These are phyloP conservation scores for Meandrusa payeni DNA, from an alignment of 2,888 invertebrate genomes.

Conservation along the genomic window DNA sequence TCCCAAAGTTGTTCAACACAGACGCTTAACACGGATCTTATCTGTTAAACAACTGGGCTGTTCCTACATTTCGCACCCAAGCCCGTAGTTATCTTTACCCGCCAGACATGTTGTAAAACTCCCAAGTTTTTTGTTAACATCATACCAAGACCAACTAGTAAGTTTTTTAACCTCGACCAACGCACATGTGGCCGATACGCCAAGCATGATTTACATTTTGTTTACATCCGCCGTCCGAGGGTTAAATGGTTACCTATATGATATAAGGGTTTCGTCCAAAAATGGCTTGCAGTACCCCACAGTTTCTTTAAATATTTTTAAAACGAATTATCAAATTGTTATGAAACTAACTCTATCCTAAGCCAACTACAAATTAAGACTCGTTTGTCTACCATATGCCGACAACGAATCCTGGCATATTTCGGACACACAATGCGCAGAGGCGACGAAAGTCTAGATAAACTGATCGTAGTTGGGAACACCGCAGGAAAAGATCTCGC, in stretches of 20 bases:
- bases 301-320: slow-evolving; percentile 17
- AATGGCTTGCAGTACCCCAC: slow-evolving; percentile 29
- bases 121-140: slow-evolving; percentile 42
- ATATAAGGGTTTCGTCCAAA: slow-evolving; percentile 39
- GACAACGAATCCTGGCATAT: too few relatives aligned
- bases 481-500: too few relatives aligned
- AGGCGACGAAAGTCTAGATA: too few relatives aligned
- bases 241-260: slow-evolving; percentile 48
- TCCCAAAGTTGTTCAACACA: slow-evolving; percentile 2
- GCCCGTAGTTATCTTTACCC: slow-evolving; percentile 39
- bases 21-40: slow-evolving; percentile 1
- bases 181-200: slow-evolving; percentile 55
- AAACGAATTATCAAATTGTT: background rate
- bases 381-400: too few relatives aligned
- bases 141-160: slow-evolving; percentile 34
- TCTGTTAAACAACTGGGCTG: slow-evolving; percentile 23
- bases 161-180: slow-evolving; percentile 55
- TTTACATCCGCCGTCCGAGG: slow-evolving; percentile 68
- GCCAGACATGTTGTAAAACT: slow-evolving; percentile 52
- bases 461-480: too few relatives aligned
- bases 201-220: slow-evolving; percentile 57
- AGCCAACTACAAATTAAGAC: too few relatives aligned
- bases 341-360: too few relatives aligned
- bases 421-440: too few relatives aligned
- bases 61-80: slow-evolving; percentile 31